Evolutionary conservation across 2,888 invertebrate genomes (phyloP).

Genomic region (Operophtera brumata): DNA sequence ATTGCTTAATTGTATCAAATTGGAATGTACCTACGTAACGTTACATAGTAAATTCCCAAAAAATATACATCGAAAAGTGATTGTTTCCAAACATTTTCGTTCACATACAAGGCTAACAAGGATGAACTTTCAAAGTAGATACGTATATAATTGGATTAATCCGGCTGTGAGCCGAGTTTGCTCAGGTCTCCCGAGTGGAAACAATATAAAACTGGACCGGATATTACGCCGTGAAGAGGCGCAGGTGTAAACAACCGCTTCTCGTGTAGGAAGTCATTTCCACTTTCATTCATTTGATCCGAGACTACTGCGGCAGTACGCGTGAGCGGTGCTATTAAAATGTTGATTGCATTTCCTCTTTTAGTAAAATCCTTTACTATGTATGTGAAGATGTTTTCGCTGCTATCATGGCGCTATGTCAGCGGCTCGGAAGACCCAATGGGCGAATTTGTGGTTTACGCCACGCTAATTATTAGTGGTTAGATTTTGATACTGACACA

Average conservation of each 20-base stretch:
- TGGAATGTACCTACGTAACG: background rate
- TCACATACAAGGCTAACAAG: conserved; percentile 41
- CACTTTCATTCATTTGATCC: conserved; percentile 60
- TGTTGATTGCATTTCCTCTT: conserved; percentile 19
- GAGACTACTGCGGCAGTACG: conserved; percentile 14
- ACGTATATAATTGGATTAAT: conserved; percentile 70
- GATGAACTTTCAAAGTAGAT: conserved; percentile 53
- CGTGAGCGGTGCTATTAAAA: conserved; percentile 12
- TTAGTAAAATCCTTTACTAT: background rate
- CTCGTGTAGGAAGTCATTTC: conserved; percentile 55
- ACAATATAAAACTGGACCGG: conserved; percentile 73
- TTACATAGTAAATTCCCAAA: background rate
- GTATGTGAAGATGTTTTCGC: too few species aligned
- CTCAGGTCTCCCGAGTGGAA: conserved; percentile 66
- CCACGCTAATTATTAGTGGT: too few species aligned
- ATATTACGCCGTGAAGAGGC: conserved; percentile 73
- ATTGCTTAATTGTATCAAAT: background rate
- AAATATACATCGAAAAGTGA: background rate
- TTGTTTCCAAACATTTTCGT: conserved; percentile 33
- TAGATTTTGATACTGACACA: too few species aligned
- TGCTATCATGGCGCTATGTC: too few species aligned
- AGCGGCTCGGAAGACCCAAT: too few species aligned
- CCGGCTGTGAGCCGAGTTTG: conserved; percentile 63
- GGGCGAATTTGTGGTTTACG: too few species aligned
- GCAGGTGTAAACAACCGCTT: conserved; percentile 64